phyloP scores from a whole-genome alignment of 2,113 vertebrate genomes.

The Gymnorhina tibicen region DNA sequence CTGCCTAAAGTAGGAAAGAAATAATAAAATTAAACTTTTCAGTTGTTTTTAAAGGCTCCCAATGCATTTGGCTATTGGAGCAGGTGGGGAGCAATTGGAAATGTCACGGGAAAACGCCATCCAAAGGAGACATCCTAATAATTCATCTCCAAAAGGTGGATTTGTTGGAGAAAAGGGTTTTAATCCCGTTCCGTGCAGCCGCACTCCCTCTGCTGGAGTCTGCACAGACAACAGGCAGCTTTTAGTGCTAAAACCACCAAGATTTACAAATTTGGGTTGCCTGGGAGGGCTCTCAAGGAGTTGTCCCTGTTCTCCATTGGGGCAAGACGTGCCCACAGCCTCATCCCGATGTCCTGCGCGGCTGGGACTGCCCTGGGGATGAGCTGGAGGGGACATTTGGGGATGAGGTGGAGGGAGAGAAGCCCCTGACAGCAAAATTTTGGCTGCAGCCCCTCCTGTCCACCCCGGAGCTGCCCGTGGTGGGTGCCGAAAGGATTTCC shows the following conservation, averaged over 20 bases:
- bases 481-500: not conserved
- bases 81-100: not conserved
- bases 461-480: not conserved
- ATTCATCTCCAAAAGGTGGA: not conserved
- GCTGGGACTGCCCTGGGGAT: not conserved
- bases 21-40: fast-evolving
- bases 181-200: not conserved
- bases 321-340: not conserved
- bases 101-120: not conserved
- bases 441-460: not conserved
- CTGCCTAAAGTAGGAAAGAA: not conserved
- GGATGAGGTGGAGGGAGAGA: not conserved
- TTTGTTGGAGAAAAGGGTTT: not conserved
- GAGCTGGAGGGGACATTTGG: not conserved
- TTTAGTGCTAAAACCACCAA: fast-evolving
- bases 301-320: fast-evolving
- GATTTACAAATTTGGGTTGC: fast-evolving
- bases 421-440: not conserved
- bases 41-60: not conserved
- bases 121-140: not conserved
- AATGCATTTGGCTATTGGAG: not conserved
- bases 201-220: constrained; percentile 43
- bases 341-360: fast-evolving
- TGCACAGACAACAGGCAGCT: not conserved
- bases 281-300: not conserved